Percentiles rank a stretch among this genome's conserved stretches.
Conservation (phyloP, 2,113 vertebrate species). For the Eulemur macaco region DNA sequence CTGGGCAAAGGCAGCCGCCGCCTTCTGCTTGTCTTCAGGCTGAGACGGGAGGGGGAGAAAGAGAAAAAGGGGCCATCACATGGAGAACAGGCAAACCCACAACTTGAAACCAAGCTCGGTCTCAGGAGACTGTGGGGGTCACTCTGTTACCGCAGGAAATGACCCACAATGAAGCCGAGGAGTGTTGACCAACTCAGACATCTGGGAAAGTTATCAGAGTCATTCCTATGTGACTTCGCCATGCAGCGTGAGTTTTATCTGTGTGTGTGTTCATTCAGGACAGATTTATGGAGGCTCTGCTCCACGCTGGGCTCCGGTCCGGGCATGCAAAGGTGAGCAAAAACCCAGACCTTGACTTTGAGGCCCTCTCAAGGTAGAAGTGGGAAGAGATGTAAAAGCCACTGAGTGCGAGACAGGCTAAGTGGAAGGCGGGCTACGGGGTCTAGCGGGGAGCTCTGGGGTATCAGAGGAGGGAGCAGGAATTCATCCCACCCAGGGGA, state of each 20-base stretch:
- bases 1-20: conserved; percentile 86
- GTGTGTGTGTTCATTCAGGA: fast-evolving
- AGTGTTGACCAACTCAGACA: not conserved
- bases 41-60: conserved; percentile 59
- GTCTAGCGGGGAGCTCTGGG: not conserved
- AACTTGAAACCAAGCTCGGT: fast-evolving
- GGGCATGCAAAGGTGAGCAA: not conserved
- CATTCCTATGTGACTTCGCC: not conserved
- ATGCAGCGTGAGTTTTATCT: not conserved
- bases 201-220: not conserved
- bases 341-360: not conserved
- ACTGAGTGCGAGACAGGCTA: not conserved
- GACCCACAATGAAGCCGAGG: not conserved
- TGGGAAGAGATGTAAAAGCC: not conserved
- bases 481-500: not conserved
- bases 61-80: fast-evolving
- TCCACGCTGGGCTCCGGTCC: not conserved
- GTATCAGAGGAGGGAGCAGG: not conserved
- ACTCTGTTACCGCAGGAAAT: not conserved
- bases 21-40: conserved; percentile 95
- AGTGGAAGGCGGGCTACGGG: fast-evolving
- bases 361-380: not conserved
- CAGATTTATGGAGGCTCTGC: not conserved
- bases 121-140: fast-evolving
- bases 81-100: not conserved